Evolutionary conservation across 2,113 vertebrate species (phyloP), one percentile per base, ranked within the genome.

Genomic region (Grantiella picta): DNA sequence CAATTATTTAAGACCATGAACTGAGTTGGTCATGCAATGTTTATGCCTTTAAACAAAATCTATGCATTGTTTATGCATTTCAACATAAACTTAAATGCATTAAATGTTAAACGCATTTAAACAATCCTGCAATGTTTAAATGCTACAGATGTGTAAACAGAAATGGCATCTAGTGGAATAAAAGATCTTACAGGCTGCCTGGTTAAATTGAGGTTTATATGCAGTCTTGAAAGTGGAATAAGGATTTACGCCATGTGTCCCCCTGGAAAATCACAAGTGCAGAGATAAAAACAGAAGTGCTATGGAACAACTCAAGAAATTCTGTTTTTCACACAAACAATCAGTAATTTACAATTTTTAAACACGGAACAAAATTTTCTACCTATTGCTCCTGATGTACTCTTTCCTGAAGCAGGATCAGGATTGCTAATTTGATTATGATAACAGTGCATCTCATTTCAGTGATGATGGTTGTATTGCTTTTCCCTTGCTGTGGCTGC

Each of bases 21-120:
- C 16, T 33, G 71, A 88, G 45, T 35, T 77, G 56, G 66, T 82
- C 47, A 35, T 0, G 7, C 65, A 66, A 78, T 84, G 52, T 79
- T 96, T 96, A 81, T 57, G 31, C 59, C 65, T 89, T 85, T 85
- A 76, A 88, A 79, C 44, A 56, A 85, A 68, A 85, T 75, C 29
- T 76, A 63, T 76, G 65, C 47, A 71, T 61, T 84, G 88, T 63
- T 95, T 95, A 79, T 76, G 28, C 33, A 65, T 57, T 86, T 70
- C 66, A 95, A 66, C 27, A 49, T 90, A 92, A 96, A 91, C 50
- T 86, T 31, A 83, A 68, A 83, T 60, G 31, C 83, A 89, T 86
- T 94, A 94, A 78, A 84, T 21, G 56, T 27, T 78, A 91, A 84
- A 82, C 82, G 56, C 87, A 66, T 81, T 83, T 90, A 91, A 94